Conservation (phyloP, 2,797 vertebrate genomes). For the Heteromormyrus szaboi region DNA sequence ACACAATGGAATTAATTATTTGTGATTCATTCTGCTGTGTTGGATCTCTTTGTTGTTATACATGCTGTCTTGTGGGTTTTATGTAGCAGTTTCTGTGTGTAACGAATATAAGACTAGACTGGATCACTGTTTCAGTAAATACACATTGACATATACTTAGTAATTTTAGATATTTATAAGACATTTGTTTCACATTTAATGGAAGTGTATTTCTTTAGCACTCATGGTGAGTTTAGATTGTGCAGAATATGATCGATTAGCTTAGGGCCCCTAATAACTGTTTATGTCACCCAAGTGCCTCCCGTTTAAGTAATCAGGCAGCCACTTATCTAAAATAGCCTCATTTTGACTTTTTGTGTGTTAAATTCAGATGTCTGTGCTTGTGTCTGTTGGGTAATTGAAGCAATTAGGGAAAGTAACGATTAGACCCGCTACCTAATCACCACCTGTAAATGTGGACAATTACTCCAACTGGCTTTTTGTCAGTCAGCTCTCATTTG, state of each 20-base stretch:
- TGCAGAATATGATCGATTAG: not conserved
- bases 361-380: conserved; percentile 58
- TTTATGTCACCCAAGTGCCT: not conserved
- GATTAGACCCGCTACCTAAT: conserved; percentile 61
- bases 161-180: not conserved
- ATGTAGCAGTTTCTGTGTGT: not conserved
- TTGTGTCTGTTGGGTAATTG: conserved; percentile 56
- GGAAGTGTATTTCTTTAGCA: not conserved
- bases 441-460: conserved; percentile 46
- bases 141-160: not conserved
- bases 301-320: conserved; percentile 18
- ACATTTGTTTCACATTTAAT: not conserved
- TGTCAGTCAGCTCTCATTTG: conserved; percentile 62
- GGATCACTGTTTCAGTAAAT: not conserved
- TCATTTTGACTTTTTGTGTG: conserved; percentile 37
- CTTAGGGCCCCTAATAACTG: not conserved
- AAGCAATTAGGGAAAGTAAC: conserved; percentile 60
- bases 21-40: not conserved
- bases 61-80: not conserved
- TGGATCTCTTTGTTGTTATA: not conserved
- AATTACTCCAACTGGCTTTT: conserved; percentile 60
- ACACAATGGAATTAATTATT: conserved; percentile 3
- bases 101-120: not conserved
- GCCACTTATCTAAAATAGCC: conserved; percentile 18
- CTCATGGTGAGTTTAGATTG: not conserved